A percentile compares a stretch with the other conserved stretches of the same genome.
phyloP scores from a whole-genome alignment of 2,113 vertebrate genomes.

The Paradoxurus hermaphroditus region DNA sequence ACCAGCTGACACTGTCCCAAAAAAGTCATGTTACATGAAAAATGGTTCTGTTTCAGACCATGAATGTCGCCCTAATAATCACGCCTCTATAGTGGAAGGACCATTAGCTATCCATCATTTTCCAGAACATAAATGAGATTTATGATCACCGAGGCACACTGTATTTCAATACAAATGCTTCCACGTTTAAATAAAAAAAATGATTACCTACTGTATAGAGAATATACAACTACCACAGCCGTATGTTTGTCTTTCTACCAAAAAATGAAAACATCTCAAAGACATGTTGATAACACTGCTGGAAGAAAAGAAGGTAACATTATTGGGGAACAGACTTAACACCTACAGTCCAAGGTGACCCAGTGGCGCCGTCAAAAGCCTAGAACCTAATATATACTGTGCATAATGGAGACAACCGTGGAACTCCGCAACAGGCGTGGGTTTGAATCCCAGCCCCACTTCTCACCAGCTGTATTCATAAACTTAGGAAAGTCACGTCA shows the following conservation, averaged over 20 bases:
- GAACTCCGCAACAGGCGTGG: background rate
- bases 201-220: background rate
- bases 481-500: background rate
- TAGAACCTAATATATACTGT: background rate
- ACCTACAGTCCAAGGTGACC: background rate
- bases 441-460: conserved; percentile 25
- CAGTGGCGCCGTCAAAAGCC: background rate
- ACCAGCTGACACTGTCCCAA: background rate
- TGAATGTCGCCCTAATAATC: too few species aligned
- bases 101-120: background rate
- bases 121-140: background rate
- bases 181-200: background rate
- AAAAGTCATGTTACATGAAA: conserved; percentile 1
- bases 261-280: background rate
- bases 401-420: background rate
- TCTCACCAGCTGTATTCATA: background rate
- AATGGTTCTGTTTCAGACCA: conserved; percentile 18
- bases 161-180: background rate
- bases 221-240: background rate
- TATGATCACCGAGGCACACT: background rate
- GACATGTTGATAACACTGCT: background rate
- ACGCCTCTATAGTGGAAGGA: background rate
- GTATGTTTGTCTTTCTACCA: background rate
- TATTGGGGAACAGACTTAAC: background rate
- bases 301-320: background rate